Conservation (phyloP, 2,113 vertebrate genomes). For the Clarias macrocephalus region DNA sequence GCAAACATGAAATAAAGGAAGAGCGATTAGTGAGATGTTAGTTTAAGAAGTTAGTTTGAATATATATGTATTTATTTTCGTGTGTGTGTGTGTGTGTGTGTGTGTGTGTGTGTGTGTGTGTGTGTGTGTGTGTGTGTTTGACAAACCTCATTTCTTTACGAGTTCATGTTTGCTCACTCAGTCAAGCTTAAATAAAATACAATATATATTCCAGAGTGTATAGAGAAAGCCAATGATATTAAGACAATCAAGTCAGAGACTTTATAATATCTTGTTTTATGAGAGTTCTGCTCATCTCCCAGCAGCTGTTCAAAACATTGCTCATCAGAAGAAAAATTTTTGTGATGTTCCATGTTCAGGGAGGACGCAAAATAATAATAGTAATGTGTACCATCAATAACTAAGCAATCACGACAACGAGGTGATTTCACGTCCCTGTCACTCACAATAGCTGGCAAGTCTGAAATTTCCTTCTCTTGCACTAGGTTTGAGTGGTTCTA, state of each 20-base stretch:
- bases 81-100: too few relatives aligned
- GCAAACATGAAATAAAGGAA: constrained; percentile 23
- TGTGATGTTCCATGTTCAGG: background rate
- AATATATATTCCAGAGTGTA: background rate
- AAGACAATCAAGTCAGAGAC: background rate
- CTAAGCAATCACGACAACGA: background rate
- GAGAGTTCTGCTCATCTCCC: background rate
- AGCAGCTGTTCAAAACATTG: background rate
- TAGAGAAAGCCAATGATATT: background rate
- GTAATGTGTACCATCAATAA: background rate
- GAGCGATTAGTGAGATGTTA: constrained; percentile 8
- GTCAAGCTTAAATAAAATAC: background rate
- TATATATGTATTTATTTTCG: background rate
- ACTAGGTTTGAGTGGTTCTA: background rate
- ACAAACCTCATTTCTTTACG: background rate
- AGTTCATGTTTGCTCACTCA: background rate
- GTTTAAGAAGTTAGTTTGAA: background rate
- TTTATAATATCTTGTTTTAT: background rate
- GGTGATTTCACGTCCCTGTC: background rate
- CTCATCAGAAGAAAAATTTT: background rate
- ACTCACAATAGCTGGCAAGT: background rate
- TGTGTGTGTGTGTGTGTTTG: background rate
- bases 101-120: too few relatives aligned
- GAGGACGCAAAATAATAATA: background rate
- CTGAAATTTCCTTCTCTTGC: background rate